Base-by-base conservation (phyloP, 2,888 invertebrate species). In the Aphidius colemani region DNA sequence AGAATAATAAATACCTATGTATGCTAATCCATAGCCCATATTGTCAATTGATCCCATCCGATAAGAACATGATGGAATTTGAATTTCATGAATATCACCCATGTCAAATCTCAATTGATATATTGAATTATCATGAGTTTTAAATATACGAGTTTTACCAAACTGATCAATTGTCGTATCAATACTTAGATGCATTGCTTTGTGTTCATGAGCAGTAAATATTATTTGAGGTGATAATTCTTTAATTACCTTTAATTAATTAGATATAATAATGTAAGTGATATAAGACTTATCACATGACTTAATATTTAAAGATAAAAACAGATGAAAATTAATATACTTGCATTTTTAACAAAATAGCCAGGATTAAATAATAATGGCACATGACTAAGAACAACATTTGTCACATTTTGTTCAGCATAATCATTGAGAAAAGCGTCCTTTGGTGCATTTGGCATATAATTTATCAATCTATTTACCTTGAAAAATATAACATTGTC, bases 61-160 rank as follows among this genome's bases (percentile, higher is more conserved):
- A 81, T 98, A 98, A 0, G 96, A 96, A 78, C 95, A 95, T 0
- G 98, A 96, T 3, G 98, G 98, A 70, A 96, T 92, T 81, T 91
- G 88, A 57, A 98, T 87, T 85, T 98, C 97, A 73, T 85, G 84
- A 74, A 85, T 81, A 70, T 84, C 83, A 48, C 81, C 82, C 67
- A 80, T 75, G 49, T 84, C 84, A 64, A 86, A 77, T 59, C 81
- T 76, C 62, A 83, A 82, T 67, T 83, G 78, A 73, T 83, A 84
- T 46, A 85, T 71, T 65, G 81, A 76, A 56, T 82, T 81, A 70
- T 82, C 75, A 40, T 78, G 67, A 1, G 78, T 75, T 13, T 79
- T 75, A 40, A 82, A 70, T 63, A 77, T 66, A 76, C 74, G 76
- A 58, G 80, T 76, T 53, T 78, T 76, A 67, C 81, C 80, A 13